Base-by-base conservation (phyloP, 1,140 invertebrate species). In the Thalassaphorura encarpata region DNA sequence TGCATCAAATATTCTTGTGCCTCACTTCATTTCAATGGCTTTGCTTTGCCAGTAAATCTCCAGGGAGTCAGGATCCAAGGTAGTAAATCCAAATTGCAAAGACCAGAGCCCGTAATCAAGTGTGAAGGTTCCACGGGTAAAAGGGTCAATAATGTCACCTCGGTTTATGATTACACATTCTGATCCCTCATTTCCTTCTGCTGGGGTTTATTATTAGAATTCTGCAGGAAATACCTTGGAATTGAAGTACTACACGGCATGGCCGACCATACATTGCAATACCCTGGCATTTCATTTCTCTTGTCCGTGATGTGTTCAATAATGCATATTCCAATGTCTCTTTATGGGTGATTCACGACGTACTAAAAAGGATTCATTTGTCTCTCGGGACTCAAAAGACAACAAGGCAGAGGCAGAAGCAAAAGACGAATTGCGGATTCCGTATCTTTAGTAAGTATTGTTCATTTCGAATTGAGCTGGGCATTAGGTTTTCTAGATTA, bases 241-340 rank as follows among this genome's bases (percentile, higher is more conserved):
- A 13, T 36, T 11, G 33, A 11, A 36, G n/a, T 36, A 36, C 8
- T 36, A 36, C n/a, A 11, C 28, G 45, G 28, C 45, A 26, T 47
- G 21, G 13, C 21, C 45, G n/a, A n/a, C n/a, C n/a, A n/a, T n/a
- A n/a, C n/a, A n/a, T n/a, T n/a, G n/a, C n/a, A n/a, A n/a, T n/a
- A n/a, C n/a, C n/a, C n/a, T n/a, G n/a, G n/a, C n/a, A n/a, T n/a
- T n/a, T n/a, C n/a, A n/a, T n/a, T n/a, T n/a, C n/a, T n/a, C n/a
- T n/a, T n/a, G n/a, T n/a, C n/a, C n/a, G n/a, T n/a, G n/a, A n/a
- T n/a, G n/a, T n/a, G n/a, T 26, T 47, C 45, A 47, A 47, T 47
- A 47, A 47, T 47, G 45, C 45, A 47, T 47, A 47, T 47, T 47
- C 45, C 45, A 47, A 47, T 47, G 45, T 47, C 45, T 47, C 45